Evolutionary conservation across 1,140 invertebrate species (phyloP), one percentile per base, ranked within the genome.

Genomic region (Orchestia grillus): DNA sequence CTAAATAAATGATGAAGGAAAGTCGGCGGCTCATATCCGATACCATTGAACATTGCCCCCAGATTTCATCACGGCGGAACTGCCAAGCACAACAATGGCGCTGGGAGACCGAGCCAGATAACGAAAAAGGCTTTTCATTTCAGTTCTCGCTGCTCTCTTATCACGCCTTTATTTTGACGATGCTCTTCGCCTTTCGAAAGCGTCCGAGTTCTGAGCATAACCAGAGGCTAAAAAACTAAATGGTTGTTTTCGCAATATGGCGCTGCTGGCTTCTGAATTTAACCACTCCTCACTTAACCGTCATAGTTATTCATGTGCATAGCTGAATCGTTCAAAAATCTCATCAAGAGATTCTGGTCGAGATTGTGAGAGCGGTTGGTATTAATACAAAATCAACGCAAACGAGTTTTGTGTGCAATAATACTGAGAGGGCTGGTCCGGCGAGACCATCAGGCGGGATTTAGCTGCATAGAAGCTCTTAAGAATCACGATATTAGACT

Each of bases 381-480:
- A 77, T 77, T 77, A 77, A 90, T 90, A 28, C 88, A 44, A 90
- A 90, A 90, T 42, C 41, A 90, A 90, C 88, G 88, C 88, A 43
- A 15, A 90, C 41, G 43, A 90, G 4, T 90, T 90, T 15, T 41
- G 88, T 90, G 88, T 42, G 88, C 44, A 94, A 94, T 94, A 94
- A 94, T 94, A 94, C 44, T 94, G 44, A 47, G 44, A 94, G 92
- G 36, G 44, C 44, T 8, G 92, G 88, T 90, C 88, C 88, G 47
- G 92, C 43, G 92, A 47, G 92, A 94, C 43, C 92, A 94, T 47
- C 44, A 40, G 44, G 44, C 92, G 44, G 44, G 44, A 94, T 94
- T 94, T 94, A 94, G 92, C 44, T 42, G 45, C 47, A 94, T 94
- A 94, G 92, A 94, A 94, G 44, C 92, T 94, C 92, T 47, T 94